Conservation (phyloP, 64 coral and sea anemone genomes). For the Pachyseris speciosa region DNA sequence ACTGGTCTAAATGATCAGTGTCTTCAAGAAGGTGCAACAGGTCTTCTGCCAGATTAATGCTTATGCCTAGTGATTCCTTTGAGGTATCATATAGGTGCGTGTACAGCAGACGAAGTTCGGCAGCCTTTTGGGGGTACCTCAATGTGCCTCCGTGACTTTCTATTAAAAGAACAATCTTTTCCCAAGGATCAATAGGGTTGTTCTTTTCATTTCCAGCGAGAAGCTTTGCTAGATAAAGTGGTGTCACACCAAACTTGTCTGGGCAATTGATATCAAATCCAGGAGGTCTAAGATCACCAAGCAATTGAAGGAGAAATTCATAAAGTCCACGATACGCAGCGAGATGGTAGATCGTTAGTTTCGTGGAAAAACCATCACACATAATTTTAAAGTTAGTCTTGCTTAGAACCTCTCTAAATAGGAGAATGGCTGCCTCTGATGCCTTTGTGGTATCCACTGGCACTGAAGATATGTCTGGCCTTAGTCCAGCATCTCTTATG, state of each 20-base stretch:
- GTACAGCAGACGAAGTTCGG: conserved; percentile 7
- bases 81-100: too few species aligned
- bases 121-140: conserved; percentile 4
- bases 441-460: not conserved
- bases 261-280: conserved; percentile 18
- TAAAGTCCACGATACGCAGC: conserved; percentile 32
- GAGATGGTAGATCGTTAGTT: conserved; percentile 33
- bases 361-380: not conserved
- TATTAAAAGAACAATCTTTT: conserved; percentile 52
- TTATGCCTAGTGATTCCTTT: too few species aligned
- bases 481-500: not conserved
- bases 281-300: not conserved
- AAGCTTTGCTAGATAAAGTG: conserved; percentile 24
- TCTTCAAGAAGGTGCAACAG: too few species aligned
- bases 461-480: too few species aligned
- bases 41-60: too few species aligned
- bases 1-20: too few species aligned
- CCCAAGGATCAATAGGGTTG: conserved; percentile 67
- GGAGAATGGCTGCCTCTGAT: not conserved
- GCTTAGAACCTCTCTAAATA: not conserved
- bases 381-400: not conserved
- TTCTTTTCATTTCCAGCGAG: not conserved
- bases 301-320: not conserved
- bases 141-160: conserved; percentile 5
- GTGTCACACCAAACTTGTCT: conserved; percentile 36